Evolutionary conservation across 1,140 invertebrate species (phyloP).

Genomic region (Psix sp.): DNA sequence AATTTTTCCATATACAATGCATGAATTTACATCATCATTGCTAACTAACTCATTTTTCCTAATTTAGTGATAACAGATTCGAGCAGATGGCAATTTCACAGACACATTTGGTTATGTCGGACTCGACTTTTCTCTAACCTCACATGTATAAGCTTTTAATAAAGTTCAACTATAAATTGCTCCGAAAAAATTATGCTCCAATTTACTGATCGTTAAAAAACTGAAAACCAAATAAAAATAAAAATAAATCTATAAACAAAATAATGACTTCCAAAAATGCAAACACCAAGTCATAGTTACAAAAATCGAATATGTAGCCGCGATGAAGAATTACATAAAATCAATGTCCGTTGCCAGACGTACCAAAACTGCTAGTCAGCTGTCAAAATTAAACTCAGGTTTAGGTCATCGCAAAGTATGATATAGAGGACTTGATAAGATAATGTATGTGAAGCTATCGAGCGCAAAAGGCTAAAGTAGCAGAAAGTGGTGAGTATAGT

Average conservation of each 20-base stretch:
- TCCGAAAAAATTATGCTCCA: neutral
- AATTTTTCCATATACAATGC: too few relatives aligned
- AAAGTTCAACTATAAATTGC: neutral
- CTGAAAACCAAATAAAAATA: too few relatives aligned
- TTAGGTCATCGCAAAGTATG: neutral
- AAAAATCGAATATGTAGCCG: neutral
- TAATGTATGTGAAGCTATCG: conserved; percentile 8
- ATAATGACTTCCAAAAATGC: too few relatives aligned
- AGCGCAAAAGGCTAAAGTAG: neutral
- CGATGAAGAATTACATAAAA: conserved; percentile 16
- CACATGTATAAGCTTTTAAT: neutral
- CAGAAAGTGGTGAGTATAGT: neutral
- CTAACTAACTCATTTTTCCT: neutral
- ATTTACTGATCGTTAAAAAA: too few relatives aligned
- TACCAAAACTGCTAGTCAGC: too few relatives aligned
- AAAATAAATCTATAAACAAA: too few relatives aligned
- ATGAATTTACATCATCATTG: neutral
- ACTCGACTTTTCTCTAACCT: neutral
- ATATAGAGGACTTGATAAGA: conserved; percentile 5
- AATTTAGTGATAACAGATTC: conserved; percentile 5
- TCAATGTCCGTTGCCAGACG: conserved; percentile 7
- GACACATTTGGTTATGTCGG: conserved; percentile 3
- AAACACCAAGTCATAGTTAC: too few relatives aligned
- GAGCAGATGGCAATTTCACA: neutral
- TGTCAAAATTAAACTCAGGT: neutral